These are phyloP conservation scores for Sapajus apella DNA, from an alignment of 2,113 vertebrate genomes.

Conservation along the genomic window DNA sequence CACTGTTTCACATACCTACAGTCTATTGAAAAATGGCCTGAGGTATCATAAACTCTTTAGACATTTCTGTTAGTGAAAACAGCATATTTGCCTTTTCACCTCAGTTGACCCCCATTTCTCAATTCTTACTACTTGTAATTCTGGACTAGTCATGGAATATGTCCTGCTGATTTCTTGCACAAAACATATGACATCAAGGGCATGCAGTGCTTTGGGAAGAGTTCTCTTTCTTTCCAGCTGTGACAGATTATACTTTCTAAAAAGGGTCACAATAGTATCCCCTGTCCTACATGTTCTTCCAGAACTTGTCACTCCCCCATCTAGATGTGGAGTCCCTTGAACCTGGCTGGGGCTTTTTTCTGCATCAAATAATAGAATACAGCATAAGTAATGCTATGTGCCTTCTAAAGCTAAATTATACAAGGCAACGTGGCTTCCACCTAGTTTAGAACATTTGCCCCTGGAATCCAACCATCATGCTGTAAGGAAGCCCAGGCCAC, in stretches of 20 bases:
- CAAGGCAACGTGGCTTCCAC: neutral
- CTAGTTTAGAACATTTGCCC: neutral
- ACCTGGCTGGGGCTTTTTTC: neutral
- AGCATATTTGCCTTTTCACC: slow-evolving; percentile 43
- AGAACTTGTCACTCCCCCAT: neutral
- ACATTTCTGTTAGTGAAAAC: slow-evolving; percentile 55
- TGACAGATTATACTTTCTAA: neutral
- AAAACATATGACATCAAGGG: neutral
- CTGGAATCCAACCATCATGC: neutral
- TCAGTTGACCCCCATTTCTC: slow-evolving; percentile 60
- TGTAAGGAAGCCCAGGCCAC: neutral
- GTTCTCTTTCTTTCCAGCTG: neutral
- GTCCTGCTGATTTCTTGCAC: neutral
- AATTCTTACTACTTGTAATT: neutral
- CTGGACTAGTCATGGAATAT: neutral
- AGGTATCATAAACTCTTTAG: slow-evolving; percentile 76
- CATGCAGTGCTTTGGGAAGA: neutral
- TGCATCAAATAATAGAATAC: neutral
- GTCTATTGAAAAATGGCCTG: slow-evolving; percentile 73
- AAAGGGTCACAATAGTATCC: neutral
- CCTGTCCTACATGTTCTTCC: neutral
- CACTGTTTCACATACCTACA: slow-evolving; percentile 71
- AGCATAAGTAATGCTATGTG: neutral
- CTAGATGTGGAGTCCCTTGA: neutral
- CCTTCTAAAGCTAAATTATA: neutral